phyloP scores from a whole-genome alignment of 92 coral and sea anemone genomes.

The Porites cylindrica region DNA sequence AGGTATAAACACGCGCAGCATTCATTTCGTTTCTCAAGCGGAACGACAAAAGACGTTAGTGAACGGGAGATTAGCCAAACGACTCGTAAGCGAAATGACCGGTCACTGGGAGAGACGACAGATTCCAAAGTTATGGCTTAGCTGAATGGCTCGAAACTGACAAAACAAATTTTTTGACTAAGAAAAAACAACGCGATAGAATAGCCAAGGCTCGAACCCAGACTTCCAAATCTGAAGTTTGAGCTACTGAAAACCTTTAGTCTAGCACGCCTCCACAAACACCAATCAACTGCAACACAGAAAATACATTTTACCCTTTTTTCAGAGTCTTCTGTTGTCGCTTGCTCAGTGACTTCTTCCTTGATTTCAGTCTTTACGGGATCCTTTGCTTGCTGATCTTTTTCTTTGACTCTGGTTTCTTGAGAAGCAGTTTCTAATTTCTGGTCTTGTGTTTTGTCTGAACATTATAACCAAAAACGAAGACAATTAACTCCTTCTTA shows the following conservation, averaged over 20 bases:
- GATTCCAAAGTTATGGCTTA: no score
- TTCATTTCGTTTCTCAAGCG: no score
- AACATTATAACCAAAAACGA: not conserved
- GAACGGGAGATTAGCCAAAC: no score
- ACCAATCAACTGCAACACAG: not conserved
- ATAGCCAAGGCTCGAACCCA: no score
- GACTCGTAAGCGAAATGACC: no score
- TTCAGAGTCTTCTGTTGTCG: slow-evolving; percentile 10
- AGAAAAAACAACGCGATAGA: no score
- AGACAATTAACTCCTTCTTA: not conserved
- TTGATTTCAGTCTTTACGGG: not conserved
- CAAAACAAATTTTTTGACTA: no score
- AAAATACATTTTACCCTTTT: slow-evolving; percentile 1
- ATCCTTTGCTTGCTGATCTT: not conserved
- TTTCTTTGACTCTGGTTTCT: not conserved
- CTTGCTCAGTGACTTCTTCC: slow-evolving; percentile 5
- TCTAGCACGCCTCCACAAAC: not conserved
- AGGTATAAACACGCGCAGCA: no score
- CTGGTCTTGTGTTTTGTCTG: slow-evolving; percentile 4
- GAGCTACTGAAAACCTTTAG: not conserved
- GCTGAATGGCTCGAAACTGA: no score
- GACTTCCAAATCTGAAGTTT: no score
- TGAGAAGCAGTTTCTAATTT: slow-evolving; percentile 1
- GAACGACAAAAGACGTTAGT: no score
- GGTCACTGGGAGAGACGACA: no score